Conservation (phyloP, 2,113 vertebrate species). For the Potamarius usumacintae region DNA sequence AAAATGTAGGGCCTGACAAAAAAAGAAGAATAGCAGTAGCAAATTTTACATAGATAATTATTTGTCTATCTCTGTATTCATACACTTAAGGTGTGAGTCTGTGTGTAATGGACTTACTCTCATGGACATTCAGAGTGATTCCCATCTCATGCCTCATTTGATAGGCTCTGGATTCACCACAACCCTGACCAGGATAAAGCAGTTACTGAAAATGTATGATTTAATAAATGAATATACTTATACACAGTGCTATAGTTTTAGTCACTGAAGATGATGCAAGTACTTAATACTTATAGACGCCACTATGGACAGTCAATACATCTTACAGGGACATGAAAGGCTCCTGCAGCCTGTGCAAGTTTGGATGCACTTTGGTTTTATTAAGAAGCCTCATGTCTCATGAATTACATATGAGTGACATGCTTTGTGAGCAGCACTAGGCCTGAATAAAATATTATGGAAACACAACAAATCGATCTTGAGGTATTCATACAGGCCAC, state of each 20-base stretch:
- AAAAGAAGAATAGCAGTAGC: background rate
- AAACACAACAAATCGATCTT: conserved; percentile 1
- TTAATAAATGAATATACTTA: background rate
- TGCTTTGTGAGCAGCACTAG: background rate
- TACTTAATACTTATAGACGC: background rate
- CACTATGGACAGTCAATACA: background rate
- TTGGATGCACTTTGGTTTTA: background rate
- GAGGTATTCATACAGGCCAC: background rate
- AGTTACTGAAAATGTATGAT: background rate
- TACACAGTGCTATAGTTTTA: background rate
- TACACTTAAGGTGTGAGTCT: background rate
- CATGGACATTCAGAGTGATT: background rate
- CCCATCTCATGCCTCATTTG: background rate
- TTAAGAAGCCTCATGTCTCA: background rate
- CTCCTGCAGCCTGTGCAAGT: background rate
- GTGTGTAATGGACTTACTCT: background rate
- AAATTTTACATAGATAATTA: background rate
- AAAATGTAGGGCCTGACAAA: background rate
- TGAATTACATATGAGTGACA: conserved; percentile 12
- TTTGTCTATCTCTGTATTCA: background rate
- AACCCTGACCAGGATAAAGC: background rate
- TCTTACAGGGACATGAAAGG: background rate
- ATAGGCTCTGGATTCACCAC: background rate
- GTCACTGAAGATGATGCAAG: background rate
- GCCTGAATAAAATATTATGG: background rate